A percentile compares a stretch with the other conserved stretches of the same genome.
Evolutionary conservation across 2,113 vertebrate genomes (phyloP).

Genomic region (Thalassarche chlororhynchos): DNA sequence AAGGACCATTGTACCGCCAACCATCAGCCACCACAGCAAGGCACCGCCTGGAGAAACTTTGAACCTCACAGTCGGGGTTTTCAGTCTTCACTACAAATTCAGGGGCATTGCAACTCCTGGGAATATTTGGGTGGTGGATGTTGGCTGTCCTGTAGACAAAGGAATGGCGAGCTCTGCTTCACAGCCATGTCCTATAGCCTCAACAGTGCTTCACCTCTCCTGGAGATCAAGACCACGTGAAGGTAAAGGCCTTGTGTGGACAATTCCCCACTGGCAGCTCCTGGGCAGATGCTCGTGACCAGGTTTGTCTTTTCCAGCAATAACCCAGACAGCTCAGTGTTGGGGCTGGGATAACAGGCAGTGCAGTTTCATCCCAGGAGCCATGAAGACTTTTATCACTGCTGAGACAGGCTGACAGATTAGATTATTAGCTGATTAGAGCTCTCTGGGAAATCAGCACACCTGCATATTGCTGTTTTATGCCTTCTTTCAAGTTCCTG

Average conservation of each 20-base stretch:
- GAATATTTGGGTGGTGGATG: not conserved
- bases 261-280: not conserved
- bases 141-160: not conserved
- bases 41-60: not conserved
- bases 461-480: not conserved
- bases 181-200: not conserved
- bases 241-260: not conserved
- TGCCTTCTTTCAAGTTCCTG: not conserved
- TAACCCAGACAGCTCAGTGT: not conserved
- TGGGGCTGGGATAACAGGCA: not conserved
- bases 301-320: not conserved
- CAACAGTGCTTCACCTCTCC: not conserved
- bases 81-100: not conserved
- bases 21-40: not conserved
- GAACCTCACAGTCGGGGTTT: not conserved
- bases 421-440: not conserved
- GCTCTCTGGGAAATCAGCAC: not conserved
- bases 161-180: not conserved
- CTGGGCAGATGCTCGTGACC: not conserved
- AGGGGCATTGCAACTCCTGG: not conserved
- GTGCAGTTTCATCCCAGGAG: not conserved
- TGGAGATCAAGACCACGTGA: not conserved
- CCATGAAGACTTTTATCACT: not conserved
- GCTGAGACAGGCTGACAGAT: not conserved
- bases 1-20: not conserved